Evolutionary conservation across 2,797 vertebrate species (phyloP).

Genomic region (Neopelma chrysocephalum): DNA sequence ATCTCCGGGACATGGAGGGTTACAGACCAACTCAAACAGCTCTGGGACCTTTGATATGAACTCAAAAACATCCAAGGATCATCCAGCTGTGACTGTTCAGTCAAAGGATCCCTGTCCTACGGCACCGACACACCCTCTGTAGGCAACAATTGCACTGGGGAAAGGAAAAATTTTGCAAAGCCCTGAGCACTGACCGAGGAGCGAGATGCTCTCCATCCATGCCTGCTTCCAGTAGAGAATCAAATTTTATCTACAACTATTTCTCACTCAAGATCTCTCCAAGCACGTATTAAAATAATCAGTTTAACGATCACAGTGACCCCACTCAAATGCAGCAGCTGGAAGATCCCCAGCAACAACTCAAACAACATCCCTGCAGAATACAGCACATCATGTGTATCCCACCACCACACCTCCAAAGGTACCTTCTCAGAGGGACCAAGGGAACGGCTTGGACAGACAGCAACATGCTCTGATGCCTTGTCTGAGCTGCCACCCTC

Average conservation of each 20-base stretch:
- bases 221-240: neutral
- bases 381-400: neutral
- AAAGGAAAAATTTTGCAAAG: neutral
- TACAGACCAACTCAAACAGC: neutral
- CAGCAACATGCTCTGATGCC: neutral
- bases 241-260: neutral
- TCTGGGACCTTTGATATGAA: neutral
- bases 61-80: fast-evolving
- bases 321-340: neutral
- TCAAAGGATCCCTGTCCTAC: neutral
- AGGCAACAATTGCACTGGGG: neutral
- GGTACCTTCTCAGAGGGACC: neutral
- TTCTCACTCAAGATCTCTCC: neutral
- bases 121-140: neutral
- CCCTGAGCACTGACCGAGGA: neutral
- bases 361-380: neutral
- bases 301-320: neutral
- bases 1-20: neutral
- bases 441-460: neutral
- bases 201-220: neutral
- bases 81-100: fast-evolving
- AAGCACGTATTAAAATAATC: neutral
- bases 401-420: neutral
- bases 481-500: neutral
- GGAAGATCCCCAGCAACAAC: neutral